Evolutionary conservation across 2,797 vertebrate genomes (phyloP).

Genomic region (Sylvilagus floridanus): DNA sequence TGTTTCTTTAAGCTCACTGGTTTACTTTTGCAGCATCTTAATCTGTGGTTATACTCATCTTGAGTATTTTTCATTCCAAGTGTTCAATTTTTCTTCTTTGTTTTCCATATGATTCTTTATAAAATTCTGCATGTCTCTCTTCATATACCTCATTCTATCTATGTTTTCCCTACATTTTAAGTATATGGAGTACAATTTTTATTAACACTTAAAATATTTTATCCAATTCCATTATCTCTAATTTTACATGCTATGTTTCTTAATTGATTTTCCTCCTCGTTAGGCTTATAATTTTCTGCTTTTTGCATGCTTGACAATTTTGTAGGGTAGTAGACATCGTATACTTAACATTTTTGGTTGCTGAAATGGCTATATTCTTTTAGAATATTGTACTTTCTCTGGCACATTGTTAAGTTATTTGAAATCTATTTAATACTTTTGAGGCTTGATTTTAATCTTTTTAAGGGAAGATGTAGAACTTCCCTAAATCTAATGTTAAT

Average conservation of each 20-base stretch:
- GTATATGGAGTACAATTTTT: neutral
- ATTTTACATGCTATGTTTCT: neutral
- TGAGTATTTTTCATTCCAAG: neutral
- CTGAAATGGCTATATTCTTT: neutral
- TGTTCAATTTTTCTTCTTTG: neutral
- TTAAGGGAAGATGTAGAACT: neutral
- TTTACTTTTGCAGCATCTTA: neutral
- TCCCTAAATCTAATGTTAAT: neutral
- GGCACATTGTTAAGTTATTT: neutral
- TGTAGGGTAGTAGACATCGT: neutral
- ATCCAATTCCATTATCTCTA: neutral
- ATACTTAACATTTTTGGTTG: neutral
- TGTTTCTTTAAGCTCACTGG: neutral
- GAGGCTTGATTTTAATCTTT: neutral
- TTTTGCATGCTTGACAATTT: neutral
- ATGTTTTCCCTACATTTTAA: neutral
- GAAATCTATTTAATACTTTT: neutral
- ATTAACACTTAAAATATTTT: neutral
- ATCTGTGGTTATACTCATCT: neutral
- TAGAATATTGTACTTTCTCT: neutral
- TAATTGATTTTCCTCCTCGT: neutral
- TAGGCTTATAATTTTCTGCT: neutral
- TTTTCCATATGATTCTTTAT: neutral
- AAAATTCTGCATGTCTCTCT: neutral
- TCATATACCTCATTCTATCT: neutral